Evolutionary conservation across 1,140 invertebrate species (phyloP).

Genomic region (Augochlora pura): DNA sequence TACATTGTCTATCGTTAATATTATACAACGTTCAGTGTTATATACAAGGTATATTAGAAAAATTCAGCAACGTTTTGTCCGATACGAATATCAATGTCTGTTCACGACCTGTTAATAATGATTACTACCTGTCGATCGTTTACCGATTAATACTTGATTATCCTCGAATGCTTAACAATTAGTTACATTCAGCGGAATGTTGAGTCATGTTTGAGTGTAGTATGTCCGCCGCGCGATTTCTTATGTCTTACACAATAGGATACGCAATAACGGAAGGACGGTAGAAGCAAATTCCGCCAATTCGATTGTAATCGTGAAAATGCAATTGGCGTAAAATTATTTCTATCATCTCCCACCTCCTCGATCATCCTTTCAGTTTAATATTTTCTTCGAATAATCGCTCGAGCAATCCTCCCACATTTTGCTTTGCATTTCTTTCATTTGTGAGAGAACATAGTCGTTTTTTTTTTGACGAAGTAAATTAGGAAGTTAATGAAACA

Average conservation of each 20-base stretch:
- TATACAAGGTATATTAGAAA: conserved; percentile 54
- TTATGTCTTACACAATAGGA: conserved; percentile 27
- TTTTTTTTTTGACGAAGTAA: too few relatives aligned
- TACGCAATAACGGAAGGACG: conserved; percentile 53
- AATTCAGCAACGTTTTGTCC: conserved; percentile 24
- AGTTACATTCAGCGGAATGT: conserved; percentile 6
- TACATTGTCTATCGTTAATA: conserved; percentile 44
- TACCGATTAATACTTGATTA: not conserved
- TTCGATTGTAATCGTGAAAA: conserved; percentile 31
- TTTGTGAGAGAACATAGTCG: too few relatives aligned
- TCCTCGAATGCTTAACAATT: not conserved
- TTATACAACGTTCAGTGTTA: conserved; percentile 50
- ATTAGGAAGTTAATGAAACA: too few relatives aligned
- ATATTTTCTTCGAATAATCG: not conserved
- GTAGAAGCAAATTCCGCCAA: conserved; percentile 55
- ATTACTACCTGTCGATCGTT: not conserved
- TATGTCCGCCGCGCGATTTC: conserved; percentile 32
- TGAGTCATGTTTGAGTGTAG: not conserved
- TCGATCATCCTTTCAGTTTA: not conserved
- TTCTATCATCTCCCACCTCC: not conserved
- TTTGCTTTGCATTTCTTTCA: not conserved
- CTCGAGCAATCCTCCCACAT: conserved; percentile 26
- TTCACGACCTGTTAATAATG: not conserved
- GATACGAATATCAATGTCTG: conserved; percentile 10
- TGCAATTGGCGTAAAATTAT: conserved; percentile 38